Evolutionary conservation across 2,797 vertebrate genomes (phyloP).

Genomic region (Scolopax bukidnonensis): DNA sequence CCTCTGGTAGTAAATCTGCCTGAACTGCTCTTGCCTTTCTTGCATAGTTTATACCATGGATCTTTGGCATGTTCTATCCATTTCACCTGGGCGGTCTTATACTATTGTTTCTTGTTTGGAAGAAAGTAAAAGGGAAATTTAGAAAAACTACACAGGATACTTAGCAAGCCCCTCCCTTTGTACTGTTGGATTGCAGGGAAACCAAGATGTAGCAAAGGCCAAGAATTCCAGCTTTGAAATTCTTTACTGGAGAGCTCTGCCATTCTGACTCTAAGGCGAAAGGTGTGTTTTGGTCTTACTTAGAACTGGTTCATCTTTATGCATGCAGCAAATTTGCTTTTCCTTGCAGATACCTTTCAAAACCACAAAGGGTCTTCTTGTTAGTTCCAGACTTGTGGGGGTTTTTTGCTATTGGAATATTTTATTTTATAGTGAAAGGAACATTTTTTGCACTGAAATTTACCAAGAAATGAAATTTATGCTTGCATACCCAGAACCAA

Average conservation of each 20-base stretch:
- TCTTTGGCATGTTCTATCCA: neutral
- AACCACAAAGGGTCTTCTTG: neutral
- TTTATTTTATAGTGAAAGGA: neutral
- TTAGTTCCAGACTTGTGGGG: neutral
- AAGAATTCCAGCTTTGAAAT: neutral
- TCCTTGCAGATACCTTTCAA: neutral
- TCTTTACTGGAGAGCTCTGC: neutral
- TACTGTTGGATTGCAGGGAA: neutral
- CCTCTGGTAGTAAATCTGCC: neutral
- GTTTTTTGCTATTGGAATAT: neutral
- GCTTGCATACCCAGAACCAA: neutral
- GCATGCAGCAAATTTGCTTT: neutral
- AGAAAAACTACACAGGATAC: neutral
- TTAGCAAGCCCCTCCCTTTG: neutral
- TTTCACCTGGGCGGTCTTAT: neutral
- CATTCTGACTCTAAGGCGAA: neutral
- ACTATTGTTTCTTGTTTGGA: neutral
- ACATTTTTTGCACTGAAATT: neutral
- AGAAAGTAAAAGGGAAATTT: neutral
- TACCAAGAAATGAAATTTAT: neutral
- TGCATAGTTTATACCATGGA: neutral
- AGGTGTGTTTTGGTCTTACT: neutral
- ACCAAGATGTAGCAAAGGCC: neutral
- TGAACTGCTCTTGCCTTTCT: neutral
- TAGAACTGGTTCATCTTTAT: neutral